Evolutionary conservation across 2,113 vertebrate genomes (phyloP), one percentile per base, ranked within the genome.

Genomic region (Neogale vison): DNA sequence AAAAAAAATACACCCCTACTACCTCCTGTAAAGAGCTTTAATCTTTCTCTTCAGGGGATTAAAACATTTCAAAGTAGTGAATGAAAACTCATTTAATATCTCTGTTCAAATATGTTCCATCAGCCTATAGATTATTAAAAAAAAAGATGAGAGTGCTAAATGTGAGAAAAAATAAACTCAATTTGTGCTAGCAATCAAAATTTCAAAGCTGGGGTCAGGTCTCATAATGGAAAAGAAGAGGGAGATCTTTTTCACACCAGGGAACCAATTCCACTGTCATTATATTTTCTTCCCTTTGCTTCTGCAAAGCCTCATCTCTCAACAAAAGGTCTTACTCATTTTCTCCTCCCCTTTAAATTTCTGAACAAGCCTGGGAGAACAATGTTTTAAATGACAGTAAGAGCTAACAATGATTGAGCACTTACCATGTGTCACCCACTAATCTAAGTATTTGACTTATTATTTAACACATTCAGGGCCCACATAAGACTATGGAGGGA

Each of bases 1-100:
- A 50, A 47, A 50, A 52, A 52, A 52, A 52, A 52, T 52, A 21
- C 86, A 55, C 50, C 29, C 15, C 15, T 3, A 0, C 1, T 3
- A 0, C 3, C 1, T 1, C 97, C 76, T 85, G 82, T 67, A 92
- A 96, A 81, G 39, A 84, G 80, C 86, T 95, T 94, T 93, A 24
- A 74, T 84, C 83, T 89, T 76, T 90, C 42, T 90, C 96, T 67
- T 72, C 20, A 71, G 36, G 81, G 55, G 50, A 84, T 97, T 82
- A 84, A 96, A 95, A 93, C 0, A 4, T 89, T 95, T 87, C 52
- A 17, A 95, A 97, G 95, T 23, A 77, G 50, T 88, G 63, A 83
- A 39, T 2, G 79, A 92, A 96, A 97, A 74, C 85, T 83, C 90
- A 57, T 85, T 65, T 96, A 82, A 67, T 92, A 95, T 72, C 2